Evolutionary conservation across 2,797 vertebrate species (phyloP).

Genomic region (Diglossa cyanea): DNA sequence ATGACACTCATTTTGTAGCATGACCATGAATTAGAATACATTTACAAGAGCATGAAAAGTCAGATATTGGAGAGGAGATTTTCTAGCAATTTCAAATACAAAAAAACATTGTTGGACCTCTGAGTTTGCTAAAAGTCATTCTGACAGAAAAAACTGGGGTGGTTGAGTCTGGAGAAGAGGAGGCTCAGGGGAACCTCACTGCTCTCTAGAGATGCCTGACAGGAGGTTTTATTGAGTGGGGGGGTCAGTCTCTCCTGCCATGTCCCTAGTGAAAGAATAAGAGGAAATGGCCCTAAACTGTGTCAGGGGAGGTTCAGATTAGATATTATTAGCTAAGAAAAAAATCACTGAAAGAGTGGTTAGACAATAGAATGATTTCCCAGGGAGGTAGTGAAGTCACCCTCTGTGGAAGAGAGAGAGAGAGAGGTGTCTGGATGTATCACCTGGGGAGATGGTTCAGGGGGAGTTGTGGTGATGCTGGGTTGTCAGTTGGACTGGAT

Average conservation of each 20-base stretch:
- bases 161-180: background rate
- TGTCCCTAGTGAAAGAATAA: background rate
- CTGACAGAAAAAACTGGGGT: background rate
- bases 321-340: background rate
- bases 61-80: constrained; percentile 73
- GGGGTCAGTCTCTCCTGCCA: background rate
- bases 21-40: constrained; percentile 85
- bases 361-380: background rate
- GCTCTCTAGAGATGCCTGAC: background rate
- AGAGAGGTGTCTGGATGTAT: background rate
- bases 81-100: constrained; percentile 67
- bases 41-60: constrained; percentile 85
- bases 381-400: background rate
- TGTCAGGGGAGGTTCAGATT: background rate
- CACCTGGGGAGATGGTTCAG: background rate
- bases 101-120: constrained; percentile 20
- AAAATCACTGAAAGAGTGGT: background rate
- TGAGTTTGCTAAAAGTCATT: constrained; percentile 29
- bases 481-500: background rate
- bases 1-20: constrained; percentile 91
- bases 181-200: too few species aligned
- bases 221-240: background rate
- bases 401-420: background rate
- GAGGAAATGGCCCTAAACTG: background rate
- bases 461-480: background rate